These are phyloP conservation scores for Leptothorax acervorum DNA, from an alignment of 2,888 invertebrate species.

Conservation along the genomic window DNA sequence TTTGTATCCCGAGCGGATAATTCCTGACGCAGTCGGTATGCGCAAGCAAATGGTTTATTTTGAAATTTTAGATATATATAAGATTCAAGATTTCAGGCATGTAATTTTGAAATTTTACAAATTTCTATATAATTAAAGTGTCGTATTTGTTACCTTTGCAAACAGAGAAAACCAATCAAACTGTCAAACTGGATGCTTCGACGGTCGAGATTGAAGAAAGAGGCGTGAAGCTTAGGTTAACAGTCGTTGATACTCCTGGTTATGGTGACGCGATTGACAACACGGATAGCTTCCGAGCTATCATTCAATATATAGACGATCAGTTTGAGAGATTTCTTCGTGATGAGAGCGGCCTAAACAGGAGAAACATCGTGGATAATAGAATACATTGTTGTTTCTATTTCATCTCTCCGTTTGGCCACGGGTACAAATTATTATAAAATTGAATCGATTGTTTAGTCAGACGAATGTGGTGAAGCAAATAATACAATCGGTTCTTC, in stretches of 20 bases:
- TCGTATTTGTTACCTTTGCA: conserved; percentile 32
- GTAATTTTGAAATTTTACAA: not conserved
- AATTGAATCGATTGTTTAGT: conserved; percentile 25
- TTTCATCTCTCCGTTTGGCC: conserved; percentile 98
- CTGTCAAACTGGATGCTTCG: conserved; percentile 97
- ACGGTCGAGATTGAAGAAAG: conserved; percentile 98
- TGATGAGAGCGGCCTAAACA: conserved; percentile 97
- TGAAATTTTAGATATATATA: not conserved
- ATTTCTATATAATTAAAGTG: conserved; percentile 18
- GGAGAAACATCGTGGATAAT: conserved; percentile 98
- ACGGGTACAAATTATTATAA: conserved; percentile 90
- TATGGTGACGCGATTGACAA: conserved; percentile 98
- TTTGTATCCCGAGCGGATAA: conserved; percentile 96
- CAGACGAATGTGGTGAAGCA: too few relatives aligned
- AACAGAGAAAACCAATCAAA: conserved; percentile 95
- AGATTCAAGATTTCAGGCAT: not conserved
- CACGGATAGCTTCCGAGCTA: conserved; percentile 96
- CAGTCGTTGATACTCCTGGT: conserved; percentile 98
- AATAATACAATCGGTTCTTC: not conserved
- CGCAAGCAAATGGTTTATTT: not conserved
- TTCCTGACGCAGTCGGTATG: conserved; percentile 94
- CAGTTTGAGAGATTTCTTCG: conserved; percentile 97
- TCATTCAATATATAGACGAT: conserved; percentile 98
- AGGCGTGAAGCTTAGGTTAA: conserved; percentile 96
- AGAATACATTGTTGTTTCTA: conserved; percentile 99